A percentile compares a stretch with the other conserved stretches of the same genome.
Conservation (phyloP, 2,888 invertebrate genomes). For the Stegana nigrithorax region DNA sequence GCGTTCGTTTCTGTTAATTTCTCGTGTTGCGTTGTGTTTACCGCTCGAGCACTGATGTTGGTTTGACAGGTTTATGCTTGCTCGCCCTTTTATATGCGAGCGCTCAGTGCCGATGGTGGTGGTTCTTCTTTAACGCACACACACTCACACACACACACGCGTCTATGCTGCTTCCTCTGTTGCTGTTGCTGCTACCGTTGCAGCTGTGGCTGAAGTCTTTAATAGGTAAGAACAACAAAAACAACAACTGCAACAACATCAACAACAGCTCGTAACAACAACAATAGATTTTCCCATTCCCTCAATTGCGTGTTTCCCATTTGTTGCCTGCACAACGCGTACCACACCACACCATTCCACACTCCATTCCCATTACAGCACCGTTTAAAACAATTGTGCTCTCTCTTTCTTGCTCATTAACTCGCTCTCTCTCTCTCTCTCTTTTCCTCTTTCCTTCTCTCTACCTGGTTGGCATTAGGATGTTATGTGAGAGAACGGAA, state of each 20-base stretch:
- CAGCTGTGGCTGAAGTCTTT: slow-evolving; percentile 38
- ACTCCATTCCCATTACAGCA: slow-evolving; percentile 10
- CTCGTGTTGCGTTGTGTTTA: slow-evolving; percentile 44
- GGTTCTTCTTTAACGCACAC: slow-evolving; percentile 48
- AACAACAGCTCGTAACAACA: slow-evolving; percentile 10
- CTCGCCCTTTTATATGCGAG: slow-evolving; percentile 57
- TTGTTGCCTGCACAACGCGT: slow-evolving; percentile 28
- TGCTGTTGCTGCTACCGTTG: too few species aligned
- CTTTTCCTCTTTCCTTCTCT: slow-evolving; percentile 13
- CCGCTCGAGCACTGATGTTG: slow-evolving; percentile 60
- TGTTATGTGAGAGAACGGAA: slow-evolving; percentile 29
- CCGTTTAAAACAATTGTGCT: too few species aligned
- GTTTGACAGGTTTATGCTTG: slow-evolving; percentile 65
- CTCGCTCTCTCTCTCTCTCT: slow-evolving; percentile 24
- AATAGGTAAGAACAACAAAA: slow-evolving; percentile 43
- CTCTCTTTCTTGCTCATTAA: background rate
- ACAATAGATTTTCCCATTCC: slow-evolving; percentile 47
- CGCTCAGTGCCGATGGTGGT: slow-evolving; percentile 41
- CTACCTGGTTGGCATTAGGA: slow-evolving; percentile 35
- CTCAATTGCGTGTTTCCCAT: slow-evolving; percentile 57
- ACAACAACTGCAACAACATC: slow-evolving; percentile 22
- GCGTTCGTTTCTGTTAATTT: slow-evolving; percentile 19
- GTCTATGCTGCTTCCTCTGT: slow-evolving; percentile 23
- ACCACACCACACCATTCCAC: too few species aligned
- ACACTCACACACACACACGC: slow-evolving; percentile 30